Base-by-base conservation (phyloP, 2,888 invertebrate genomes). In the Pantelozetes paolii region DNA sequence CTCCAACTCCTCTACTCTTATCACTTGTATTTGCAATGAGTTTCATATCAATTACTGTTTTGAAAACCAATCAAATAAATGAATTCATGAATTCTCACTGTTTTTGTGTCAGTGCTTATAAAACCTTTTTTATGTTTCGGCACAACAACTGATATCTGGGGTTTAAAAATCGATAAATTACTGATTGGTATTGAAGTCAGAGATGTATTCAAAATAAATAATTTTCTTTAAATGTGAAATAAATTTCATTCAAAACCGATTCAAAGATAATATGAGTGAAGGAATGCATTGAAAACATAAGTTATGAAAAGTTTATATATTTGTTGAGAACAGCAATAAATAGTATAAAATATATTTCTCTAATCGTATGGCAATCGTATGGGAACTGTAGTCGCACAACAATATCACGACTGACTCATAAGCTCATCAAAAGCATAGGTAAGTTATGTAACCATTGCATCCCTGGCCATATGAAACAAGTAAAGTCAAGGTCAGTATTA, bases 31-130 rank as follows among this genome's bases (percentile, higher is more conserved):
- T 36, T 64, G 32, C 62, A 64, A 64, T 36, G 20, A 30, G 28
- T 64, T 64, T 64, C 1, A 32, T 30, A 64, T 64, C 62, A 64
- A 64, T 64, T 57, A 28, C 28, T 59, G 59, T 28, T 15, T 48
- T 20, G 15, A 15, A 54, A 54, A 20, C 23, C 54, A 54, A 54
- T 64, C 62, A 64, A 36, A 32, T 32, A 20, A 64, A 64, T 64
- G 36, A 64, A 57, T 64, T 64, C 62, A 64, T 64, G 36, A 64
- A 57, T 64, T 64, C 62, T 64, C 62, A 64, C 28, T 64, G 36
- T 40, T 64, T 57, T 57, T 28, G 54, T 26, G 15, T 26, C 5
- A 13, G 11, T 57, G 13, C 28, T 23, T 23, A 20, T 54, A 20
- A 54, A 26, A 54, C 23, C 13, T 54, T 54, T 54, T 26, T 50